phyloP scores from a whole-genome alignment of 1,140 invertebrate genomes.

The Anthonomus grandis region DNA sequence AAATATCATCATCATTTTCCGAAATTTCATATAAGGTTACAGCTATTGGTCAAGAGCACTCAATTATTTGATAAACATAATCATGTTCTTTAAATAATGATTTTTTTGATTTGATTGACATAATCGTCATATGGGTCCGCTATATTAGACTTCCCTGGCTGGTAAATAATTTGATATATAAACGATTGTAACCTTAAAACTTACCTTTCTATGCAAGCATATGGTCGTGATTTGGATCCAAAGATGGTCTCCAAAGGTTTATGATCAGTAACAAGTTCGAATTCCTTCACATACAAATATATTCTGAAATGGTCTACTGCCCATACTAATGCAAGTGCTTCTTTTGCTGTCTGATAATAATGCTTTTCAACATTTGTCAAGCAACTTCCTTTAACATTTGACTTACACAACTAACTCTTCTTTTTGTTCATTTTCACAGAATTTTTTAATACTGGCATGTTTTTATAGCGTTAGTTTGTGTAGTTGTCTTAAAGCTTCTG shows the following conservation, averaged over 20 bases:
- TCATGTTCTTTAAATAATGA: conserved; percentile 15
- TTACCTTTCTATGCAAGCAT: conserved; percentile 43
- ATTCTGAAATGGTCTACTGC: conserved; percentile 33
- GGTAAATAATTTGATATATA: conserved; percentile 43
- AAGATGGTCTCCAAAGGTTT: conserved; percentile 19
- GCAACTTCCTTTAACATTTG: conserved; percentile 15
- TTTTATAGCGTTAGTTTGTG: conserved; percentile 27
- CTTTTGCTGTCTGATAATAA: conserved; percentile 50
- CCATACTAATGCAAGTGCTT: conserved; percentile 45
- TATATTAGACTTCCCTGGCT: conserved; percentile 46
- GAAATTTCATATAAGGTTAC: conserved; percentile 9
- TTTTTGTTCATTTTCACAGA: conserved; percentile 24
- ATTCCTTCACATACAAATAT: conserved; percentile 34
- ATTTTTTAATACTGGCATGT: no score
- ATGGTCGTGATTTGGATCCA: conserved; percentile 2
- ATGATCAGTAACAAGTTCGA: conserved; percentile 27
- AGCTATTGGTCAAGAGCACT: conserved; percentile 17
- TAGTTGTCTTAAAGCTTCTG: conserved; percentile 26
- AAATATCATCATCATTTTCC: conserved; percentile 1
- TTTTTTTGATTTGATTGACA: conserved; percentile 10
- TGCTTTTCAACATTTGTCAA: conserved; percentile 44
- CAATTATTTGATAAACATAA: conserved; percentile 14
- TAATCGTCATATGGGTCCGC: conserved; percentile 44
- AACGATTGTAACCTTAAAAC: conserved; percentile 42
- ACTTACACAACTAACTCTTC: no score